These are phyloP conservation scores for Metallyticus violacea DNA, from an alignment of 2,888 invertebrate species.

Conservation along the genomic window DNA sequence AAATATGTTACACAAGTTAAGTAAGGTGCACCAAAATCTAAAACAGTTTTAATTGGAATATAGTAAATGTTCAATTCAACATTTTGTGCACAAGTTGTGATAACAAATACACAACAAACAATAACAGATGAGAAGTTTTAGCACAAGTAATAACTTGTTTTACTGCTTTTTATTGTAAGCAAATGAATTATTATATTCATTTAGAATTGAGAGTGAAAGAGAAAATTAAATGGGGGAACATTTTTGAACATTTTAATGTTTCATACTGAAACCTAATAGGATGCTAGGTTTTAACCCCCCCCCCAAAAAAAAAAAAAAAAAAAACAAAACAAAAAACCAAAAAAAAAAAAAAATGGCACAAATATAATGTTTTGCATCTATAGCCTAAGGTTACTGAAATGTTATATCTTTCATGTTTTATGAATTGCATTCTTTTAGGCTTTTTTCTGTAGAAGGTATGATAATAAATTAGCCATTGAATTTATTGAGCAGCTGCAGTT, in stretches of 20 bases:
- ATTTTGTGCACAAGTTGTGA: neutral
- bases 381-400: neutral
- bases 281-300: neutral
- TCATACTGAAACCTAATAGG: neutral
- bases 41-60: neutral
- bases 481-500: too few relatives aligned
- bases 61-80: neutral
- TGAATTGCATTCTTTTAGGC: neutral
- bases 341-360: neutral
- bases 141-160: neutral
- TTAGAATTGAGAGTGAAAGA: neutral
- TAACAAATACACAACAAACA: neutral
- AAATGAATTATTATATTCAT: neutral
- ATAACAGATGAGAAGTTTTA: neutral
- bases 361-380: neutral
- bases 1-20: neutral
- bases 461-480: too few relatives aligned
- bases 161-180: neutral
- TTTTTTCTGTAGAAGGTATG: neutral
- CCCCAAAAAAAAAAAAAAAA: too few relatives aligned
- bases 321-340: too few relatives aligned
- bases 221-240: too few relatives aligned
- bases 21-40: too few relatives aligned
- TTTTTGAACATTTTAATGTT: neutral
- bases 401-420: neutral